Evolutionary conservation across 2,888 invertebrate species (phyloP), one percentile per base, ranked within the genome.

Genomic region (Acrobeloides nanus): DNA sequence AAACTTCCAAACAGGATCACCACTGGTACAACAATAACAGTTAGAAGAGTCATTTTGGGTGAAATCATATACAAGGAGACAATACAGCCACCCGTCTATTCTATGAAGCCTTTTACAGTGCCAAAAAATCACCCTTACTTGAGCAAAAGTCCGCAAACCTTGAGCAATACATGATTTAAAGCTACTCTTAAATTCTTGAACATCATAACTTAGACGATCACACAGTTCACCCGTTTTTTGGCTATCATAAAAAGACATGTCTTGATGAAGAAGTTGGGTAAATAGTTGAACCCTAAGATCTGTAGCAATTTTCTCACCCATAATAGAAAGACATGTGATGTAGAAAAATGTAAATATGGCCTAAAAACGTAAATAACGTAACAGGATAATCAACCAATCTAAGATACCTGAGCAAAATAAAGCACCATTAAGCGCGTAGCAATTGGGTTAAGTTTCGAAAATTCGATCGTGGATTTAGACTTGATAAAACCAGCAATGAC

Each of bases 121-220:
- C 23, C 6, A 21, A 29, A 15, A 17, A 35, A 35, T 4, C 2
- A 1, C 21, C 4, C 35, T 35, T 53, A 89, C 85, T 81, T 92
- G 92, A 0, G 90, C 85, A 4, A 81, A 75, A 38, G 89, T 87
- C 48, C 89, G 80, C 25, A 95, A 75, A 1, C 93, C 93, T 67
- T 90, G 90, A 1, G 92, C 87, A 37, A 95, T 83, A 21, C 86
- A 85, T 68, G 86, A 83, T 74, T 95, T 95, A 74, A 95, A 93
- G 1, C 87, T 85, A 64, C 90, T 89, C 77, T 95, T 95, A 74
- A 95, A 93, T 72, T 93, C 92, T 75, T 95, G 92, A 7, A 93
- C 84, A 77, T 95, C 93, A 37, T 85, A 82, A 23, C 90, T 90
- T 54, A 93, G 77, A 82, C 89, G 83, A 75, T 88, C 89, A 7